Conservation (phyloP, 2,113 vertebrate species). For the Chrysemys picta region DNA sequence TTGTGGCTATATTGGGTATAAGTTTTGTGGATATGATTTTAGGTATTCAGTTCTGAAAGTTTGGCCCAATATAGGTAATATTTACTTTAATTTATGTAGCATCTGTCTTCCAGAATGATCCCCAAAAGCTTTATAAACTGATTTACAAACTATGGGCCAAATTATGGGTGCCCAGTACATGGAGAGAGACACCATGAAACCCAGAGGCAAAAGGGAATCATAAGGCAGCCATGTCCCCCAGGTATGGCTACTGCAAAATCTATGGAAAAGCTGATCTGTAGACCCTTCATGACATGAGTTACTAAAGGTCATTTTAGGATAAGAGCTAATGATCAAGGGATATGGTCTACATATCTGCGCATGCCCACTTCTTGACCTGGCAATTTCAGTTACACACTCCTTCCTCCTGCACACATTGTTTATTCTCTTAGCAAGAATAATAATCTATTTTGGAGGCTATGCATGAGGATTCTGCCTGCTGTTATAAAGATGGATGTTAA, state of each 20-base stretch:
- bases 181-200: neutral
- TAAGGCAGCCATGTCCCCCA: neutral
- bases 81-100: neutral
- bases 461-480: neutral
- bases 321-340: neutral
- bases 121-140: neutral
- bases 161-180: neutral
- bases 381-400: neutral
- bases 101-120: neutral
- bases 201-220: neutral
- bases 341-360: fast-evolving
- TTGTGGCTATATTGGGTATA: neutral
- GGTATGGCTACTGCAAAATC: neutral
- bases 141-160: neutral
- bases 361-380: neutral
- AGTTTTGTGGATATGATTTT: neutral
- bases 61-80: neutral
- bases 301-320: neutral
- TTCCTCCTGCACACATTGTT: fast-evolving
- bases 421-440: neutral
- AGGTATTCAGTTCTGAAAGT: neutral
- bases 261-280: neutral
- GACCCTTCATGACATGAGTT: neutral
- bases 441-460: neutral
- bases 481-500: fast-evolving